phyloP scores from a whole-genome alignment of 1,140 invertebrate genomes.

The Delia radicum region DNA sequence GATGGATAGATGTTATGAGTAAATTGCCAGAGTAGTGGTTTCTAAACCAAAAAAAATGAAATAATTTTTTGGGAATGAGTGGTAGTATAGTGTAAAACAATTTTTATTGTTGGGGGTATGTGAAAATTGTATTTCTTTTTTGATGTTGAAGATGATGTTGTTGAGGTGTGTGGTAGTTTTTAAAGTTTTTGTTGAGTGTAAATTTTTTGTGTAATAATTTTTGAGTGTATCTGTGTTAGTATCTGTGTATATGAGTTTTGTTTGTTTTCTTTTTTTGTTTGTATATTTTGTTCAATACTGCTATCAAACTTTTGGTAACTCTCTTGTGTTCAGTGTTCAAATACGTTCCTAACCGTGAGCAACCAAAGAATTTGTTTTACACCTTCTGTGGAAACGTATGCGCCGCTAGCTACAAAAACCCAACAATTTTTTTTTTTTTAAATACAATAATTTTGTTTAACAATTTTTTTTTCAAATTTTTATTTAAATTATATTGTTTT shows the following conservation, averaged over 20 bases:
- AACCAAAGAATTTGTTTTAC: constrained; percentile 29
- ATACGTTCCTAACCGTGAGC: constrained; percentile 47
- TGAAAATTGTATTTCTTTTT: too few species aligned
- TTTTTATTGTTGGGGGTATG: not conserved
- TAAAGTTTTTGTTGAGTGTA: not conserved
- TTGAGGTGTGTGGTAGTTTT: not conserved
- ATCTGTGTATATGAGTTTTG: not conserved
- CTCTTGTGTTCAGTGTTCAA: constrained; percentile 39
- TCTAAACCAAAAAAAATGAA: not conserved
- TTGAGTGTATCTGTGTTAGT: not conserved
- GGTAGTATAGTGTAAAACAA: not conserved
- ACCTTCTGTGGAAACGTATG: constrained; percentile 12
- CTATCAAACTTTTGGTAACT: constrained; percentile 25
- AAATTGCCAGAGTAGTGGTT: not conserved
- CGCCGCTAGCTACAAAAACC: not conserved
- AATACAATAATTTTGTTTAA: not conserved
- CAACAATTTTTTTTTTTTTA: not conserved
- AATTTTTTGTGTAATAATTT: not conserved
- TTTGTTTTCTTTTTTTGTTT: not conserved
- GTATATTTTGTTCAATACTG: not conserved
- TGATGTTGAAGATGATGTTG: too few species aligned
- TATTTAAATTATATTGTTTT: not conserved
- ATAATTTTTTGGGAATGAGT: not conserved
- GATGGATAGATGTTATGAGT: too few species aligned
- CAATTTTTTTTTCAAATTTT: not conserved